A percentile compares a stretch with the other conserved stretches of the same genome.
Evolutionary conservation across 1,140 invertebrate species (phyloP).

Genomic region (Heterodera carotae): DNA sequence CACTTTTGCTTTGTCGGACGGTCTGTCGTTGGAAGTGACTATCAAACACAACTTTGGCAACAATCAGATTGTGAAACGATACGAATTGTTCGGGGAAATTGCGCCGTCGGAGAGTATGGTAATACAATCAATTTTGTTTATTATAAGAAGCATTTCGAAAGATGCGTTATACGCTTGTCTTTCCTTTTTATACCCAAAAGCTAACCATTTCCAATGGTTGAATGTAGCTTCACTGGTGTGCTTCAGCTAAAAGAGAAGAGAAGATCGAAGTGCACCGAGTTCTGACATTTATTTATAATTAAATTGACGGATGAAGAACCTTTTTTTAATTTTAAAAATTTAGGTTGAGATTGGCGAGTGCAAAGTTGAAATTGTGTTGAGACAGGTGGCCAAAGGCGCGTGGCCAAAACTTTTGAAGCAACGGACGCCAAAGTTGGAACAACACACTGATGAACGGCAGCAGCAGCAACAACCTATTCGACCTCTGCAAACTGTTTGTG

Average conservation of each 20-base stretch:
- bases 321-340: background rate
- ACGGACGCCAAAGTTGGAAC: background rate
- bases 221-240: background rate
- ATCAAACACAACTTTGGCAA: conserved; percentile 76
- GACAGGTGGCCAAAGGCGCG: conserved; percentile 79
- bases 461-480: too few relatives aligned
- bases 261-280: too few relatives aligned
- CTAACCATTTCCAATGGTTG: too few relatives aligned
- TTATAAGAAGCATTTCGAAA: too few relatives aligned
- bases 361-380: conserved; percentile 92
- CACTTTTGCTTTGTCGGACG: conserved; percentile 80
- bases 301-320: too few relatives aligned
- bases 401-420: conserved; percentile 71
- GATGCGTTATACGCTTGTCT: too few relatives aligned
- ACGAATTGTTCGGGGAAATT: conserved; percentile 81
- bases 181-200: too few relatives aligned
- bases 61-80: conserved; percentile 74
- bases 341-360: conserved; percentile 79
- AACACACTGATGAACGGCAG: background rate
- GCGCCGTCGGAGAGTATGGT: conserved; percentile 69
- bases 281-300: too few relatives aligned
- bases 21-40: conserved; percentile 77
- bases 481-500: too few relatives aligned
- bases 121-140: too few relatives aligned
- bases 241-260: background rate